phyloP scores from a whole-genome alignment of 2,113 vertebrate genomes.

The Solenodon paradoxus region DNA sequence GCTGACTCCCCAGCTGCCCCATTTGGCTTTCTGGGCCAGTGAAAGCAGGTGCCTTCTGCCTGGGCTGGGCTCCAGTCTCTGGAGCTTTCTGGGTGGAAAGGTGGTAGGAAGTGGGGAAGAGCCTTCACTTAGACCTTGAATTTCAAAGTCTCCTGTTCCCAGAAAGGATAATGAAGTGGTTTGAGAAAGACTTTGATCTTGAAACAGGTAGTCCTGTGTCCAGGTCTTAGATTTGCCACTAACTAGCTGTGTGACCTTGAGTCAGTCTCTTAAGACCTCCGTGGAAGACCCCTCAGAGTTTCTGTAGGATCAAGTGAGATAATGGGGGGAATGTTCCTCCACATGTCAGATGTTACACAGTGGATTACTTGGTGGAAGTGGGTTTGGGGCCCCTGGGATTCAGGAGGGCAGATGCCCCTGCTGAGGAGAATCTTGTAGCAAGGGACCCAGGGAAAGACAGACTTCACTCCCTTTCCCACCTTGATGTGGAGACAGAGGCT shows the following conservation, averaged over 20 bases:
- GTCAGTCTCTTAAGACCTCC: neutral
- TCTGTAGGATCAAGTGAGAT: neutral
- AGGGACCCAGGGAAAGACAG: neutral
- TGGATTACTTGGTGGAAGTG: neutral
- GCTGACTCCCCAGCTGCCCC: no score
- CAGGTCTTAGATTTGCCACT: conserved; percentile 50
- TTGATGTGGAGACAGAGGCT: neutral
- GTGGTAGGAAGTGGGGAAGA: neutral
- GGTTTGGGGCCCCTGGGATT: no score
- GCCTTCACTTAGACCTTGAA: neutral
- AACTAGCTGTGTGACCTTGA: conserved; percentile 57
- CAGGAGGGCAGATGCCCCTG: no score
- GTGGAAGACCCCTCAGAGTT: neutral
- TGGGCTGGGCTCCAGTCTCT: neutral
- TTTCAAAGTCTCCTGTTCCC: neutral
- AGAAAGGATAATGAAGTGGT: neutral
- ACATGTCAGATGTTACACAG: rapidly evolving
- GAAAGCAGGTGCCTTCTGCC: neutral
- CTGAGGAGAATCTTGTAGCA: rapidly evolving
- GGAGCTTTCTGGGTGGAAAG: neutral
- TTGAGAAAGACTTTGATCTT: conserved; percentile 65
- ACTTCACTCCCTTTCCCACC: no score
- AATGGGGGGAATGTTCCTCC: neutral
- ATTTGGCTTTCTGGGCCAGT: no score
- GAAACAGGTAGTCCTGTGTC: conserved; percentile 9